Evolutionary conservation across 2,113 vertebrate species (phyloP), one percentile per base, ranked within the genome.

Genomic region (Craseonycteris thonglongyai): DNA sequence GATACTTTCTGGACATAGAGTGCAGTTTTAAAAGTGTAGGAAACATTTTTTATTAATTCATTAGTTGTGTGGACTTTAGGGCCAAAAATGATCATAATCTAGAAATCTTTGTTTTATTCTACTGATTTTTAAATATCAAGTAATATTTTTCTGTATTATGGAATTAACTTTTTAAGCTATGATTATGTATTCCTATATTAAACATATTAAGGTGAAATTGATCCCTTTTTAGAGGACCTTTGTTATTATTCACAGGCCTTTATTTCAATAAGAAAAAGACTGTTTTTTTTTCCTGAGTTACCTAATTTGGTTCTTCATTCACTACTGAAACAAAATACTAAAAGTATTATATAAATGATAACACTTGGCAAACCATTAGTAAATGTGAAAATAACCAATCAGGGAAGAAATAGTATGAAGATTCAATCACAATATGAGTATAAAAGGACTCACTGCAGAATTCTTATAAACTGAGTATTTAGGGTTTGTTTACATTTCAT

Each of bases 161-260:
- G 38, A 89, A 92, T 96, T 96, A 88, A 63, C 65, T 84, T 96
- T 94, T 93, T 93, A 97, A 97, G 75, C 80, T n/a, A 28, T 87
- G 95, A 95, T 97, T 92, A 93, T 97, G 2, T 95, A 61, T 93
- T 51, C 59, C 51, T 88, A 42, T 96, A 75, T 93, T 96, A 95
- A 96, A 83, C 93, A 89, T 95, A 75, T 90, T 96, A 76, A 84
- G 76, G 47, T 84, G 95, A 95, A 97, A 96, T 85, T 63, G 84
- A 97, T 96, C 90, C 54, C 66, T 92, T 93, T 72, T 81, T 42
- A 56, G 66, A 76, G 84, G 87, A 95, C 42, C 63, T 84, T 95
- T 45, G 49, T 93, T 42, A 35, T 95, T 94, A 84, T 94, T 96
- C 86, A 96, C 13, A 85, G 65, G 51, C 35, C 22, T 91, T 91